A percentile compares a stretch with the other conserved stretches of the same genome.
phyloP scores from a whole-genome alignment of 2,113 vertebrate genomes.

The Tringa solitaria region DNA sequence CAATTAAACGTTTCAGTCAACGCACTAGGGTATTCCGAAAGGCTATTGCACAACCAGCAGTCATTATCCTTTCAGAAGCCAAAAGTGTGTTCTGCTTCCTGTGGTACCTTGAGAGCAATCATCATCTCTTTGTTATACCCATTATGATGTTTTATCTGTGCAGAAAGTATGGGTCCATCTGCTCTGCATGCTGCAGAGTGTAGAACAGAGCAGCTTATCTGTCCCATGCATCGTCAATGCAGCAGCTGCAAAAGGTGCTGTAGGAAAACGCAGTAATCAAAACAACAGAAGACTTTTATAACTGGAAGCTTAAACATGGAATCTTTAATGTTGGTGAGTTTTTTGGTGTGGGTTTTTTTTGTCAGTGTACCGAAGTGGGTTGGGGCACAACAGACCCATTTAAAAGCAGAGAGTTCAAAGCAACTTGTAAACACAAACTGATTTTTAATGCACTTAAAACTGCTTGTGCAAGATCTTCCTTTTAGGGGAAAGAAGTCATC shows the following conservation, averaged over 20 bases:
- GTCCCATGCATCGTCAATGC: neutral
- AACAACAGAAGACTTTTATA: neutral
- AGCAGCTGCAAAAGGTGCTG: neutral
- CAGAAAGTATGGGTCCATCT: neutral
- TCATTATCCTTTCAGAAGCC: neutral
- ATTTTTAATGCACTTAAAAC: neutral
- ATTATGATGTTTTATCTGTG: neutral
- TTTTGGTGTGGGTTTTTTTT: neutral
- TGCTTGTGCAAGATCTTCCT: neutral
- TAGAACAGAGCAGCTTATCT: neutral
- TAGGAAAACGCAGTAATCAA: neutral
- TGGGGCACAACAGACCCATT: neutral
- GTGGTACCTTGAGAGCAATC: neutral
- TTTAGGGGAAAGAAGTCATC: neutral
- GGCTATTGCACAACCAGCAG: neutral
- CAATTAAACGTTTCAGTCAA: neutral
- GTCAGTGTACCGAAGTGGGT: neutral
- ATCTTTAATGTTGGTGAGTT: neutral
- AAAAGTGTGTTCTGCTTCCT: neutral
- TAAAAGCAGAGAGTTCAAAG: neutral
- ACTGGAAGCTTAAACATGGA: neutral
- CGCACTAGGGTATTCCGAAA: neutral
- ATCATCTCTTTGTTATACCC: neutral
- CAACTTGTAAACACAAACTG: neutral
- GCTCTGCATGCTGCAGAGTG: neutral